Conservation (phyloP, 2,888 invertebrate genomes). For the Lepidocyrtoides sp. region DNA sequence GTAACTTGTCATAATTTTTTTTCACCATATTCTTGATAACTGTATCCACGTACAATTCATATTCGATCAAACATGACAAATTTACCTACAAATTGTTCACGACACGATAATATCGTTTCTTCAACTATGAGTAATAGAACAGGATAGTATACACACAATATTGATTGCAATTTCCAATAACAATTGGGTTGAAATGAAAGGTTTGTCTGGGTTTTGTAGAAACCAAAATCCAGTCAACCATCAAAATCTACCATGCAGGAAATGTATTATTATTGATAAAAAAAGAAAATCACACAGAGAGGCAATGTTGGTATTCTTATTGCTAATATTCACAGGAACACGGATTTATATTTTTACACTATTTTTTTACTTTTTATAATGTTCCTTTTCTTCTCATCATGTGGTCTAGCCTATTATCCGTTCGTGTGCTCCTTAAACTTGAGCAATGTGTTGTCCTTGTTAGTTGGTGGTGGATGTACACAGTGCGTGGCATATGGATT, state of each 20-base stretch:
- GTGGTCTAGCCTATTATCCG: slow-evolving; percentile 35
- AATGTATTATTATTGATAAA: slow-evolving; percentile 14
- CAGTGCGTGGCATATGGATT: slow-evolving; percentile 1
- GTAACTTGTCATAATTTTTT: not conserved
- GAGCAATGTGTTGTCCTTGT: not conserved
- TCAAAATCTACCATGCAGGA: slow-evolving; percentile 32
- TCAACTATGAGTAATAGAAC: not conserved
- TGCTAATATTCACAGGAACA: slow-evolving; percentile 19
- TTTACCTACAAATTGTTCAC: not conserved
- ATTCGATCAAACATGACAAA: slow-evolving; percentile 58
- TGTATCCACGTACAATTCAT: not conserved
- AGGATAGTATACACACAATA: not conserved
- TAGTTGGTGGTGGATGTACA: not conserved
- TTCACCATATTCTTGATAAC: not conserved
- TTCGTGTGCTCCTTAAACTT: slow-evolving; percentile 10
- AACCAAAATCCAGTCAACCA: slow-evolving; percentile 46
- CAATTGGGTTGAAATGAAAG: not conserved
- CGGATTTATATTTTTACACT: slow-evolving; percentile 39
- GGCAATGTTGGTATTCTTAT: slow-evolving; percentile 3
- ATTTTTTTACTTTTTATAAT: slow-evolving; percentile 17
- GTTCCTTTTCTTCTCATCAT: slow-evolving; percentile 30
- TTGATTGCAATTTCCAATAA: slow-evolving; percentile 18
- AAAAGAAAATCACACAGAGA: not conserved
- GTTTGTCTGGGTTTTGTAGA: not conserved
- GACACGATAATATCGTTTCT: not conserved